These are phyloP conservation scores for Rotaria macrura DNA, from an alignment of 2,888 invertebrate genomes.

Conservation along the genomic window DNA sequence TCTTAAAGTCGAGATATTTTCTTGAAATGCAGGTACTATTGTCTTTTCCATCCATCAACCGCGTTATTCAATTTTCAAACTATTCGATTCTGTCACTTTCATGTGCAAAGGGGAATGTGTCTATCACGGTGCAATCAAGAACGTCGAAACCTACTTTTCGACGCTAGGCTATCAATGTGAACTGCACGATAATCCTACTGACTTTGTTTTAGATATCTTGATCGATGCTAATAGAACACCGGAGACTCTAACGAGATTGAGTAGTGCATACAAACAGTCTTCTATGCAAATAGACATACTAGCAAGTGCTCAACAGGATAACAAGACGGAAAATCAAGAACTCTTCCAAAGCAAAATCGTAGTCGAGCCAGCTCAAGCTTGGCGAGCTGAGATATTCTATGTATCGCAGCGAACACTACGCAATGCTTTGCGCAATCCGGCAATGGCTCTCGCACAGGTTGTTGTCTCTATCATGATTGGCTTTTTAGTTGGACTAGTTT, in stretches of 20 bases:
- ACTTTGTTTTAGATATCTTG: not conserved
- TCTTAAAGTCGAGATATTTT: constrained; percentile 39
- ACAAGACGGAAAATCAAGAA: not conserved
- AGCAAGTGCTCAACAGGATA: not conserved
- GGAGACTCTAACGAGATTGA: not conserved
- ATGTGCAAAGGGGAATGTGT: constrained; percentile 43
- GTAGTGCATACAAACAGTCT: not conserved
- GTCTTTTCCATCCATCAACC: constrained; percentile 45
- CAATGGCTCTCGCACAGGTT: constrained; percentile 37
- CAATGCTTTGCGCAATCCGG: not conserved
- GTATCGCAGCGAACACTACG: not conserved
- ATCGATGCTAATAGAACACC: not conserved
- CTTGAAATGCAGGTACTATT: constrained; percentile 41
- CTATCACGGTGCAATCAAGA: constrained; percentile 42
- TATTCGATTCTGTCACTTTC: constrained; percentile 44
- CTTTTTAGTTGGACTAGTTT: constrained; percentile 47
- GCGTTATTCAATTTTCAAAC: constrained; percentile 34
- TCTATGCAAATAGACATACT: not conserved
- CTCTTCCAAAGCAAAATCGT: not conserved
- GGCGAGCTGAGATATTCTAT: not conserved
- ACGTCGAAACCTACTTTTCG: not conserved
- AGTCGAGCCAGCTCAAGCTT: not conserved
- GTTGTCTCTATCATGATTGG: constrained; percentile 43
- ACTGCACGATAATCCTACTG: not conserved
- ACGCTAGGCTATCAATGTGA: not conserved